Percentiles rank a stretch among this genome's conserved stretches.
These are phyloP conservation scores for Maniola jurtina DNA, from an alignment of 1,140 invertebrate genomes.

Conservation along the genomic window DNA sequence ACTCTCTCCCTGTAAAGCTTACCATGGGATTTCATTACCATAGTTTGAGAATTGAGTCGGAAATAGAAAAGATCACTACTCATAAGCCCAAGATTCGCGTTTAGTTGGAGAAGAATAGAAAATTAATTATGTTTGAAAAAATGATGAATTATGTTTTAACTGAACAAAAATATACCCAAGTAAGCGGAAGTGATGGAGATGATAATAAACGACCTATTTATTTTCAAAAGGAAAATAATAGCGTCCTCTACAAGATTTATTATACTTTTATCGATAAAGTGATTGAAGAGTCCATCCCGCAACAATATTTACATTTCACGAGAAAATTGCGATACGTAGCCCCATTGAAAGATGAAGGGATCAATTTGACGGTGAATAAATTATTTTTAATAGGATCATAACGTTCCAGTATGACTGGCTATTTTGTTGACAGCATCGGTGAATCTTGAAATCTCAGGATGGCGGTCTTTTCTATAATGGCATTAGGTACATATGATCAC, in stretches of 20 bases:
- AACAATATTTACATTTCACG: not conserved
- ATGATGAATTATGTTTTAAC: not conserved
- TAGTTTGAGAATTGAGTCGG: too few relatives aligned
- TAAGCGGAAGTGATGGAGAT: not conserved
- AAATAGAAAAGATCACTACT: too few relatives aligned
- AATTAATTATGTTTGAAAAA: too few relatives aligned
- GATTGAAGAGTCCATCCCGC: not conserved
- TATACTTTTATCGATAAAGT: not conserved
- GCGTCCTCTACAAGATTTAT: not conserved
- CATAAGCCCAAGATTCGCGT: too few relatives aligned
- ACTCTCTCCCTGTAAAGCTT: too few relatives aligned
- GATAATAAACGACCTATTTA: slow-evolving; percentile 3
- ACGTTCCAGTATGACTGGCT: too few relatives aligned
- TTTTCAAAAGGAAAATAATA: not conserved
- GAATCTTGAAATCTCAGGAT: too few relatives aligned
- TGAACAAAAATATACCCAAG: not conserved
- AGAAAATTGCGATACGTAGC: slow-evolving; percentile 1
- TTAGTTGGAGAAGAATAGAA: too few relatives aligned
- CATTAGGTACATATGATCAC: too few relatives aligned
- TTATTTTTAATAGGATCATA: not conserved
- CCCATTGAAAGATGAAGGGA: not conserved
- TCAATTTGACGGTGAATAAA: slow-evolving; percentile 3
- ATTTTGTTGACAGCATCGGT: too few relatives aligned
- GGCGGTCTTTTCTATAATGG: too few relatives aligned
- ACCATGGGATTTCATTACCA: too few relatives aligned